Evolutionary conservation across 2,888 invertebrate species (phyloP), one percentile per base, ranked within the genome.

Genomic region (Ctena decussata): DNA sequence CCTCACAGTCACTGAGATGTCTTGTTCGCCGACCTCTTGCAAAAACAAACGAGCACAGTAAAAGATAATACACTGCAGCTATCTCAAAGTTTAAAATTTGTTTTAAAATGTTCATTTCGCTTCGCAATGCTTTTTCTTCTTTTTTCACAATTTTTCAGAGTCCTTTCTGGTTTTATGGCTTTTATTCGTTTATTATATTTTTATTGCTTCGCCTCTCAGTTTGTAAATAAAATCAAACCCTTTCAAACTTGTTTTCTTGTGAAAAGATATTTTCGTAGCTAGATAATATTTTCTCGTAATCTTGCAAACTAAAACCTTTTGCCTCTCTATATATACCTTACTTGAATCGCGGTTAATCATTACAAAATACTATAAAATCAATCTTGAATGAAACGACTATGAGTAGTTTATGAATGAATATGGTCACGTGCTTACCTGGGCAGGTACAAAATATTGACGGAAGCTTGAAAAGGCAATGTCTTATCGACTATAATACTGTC

Each of bases 331-430:
- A 35, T 65, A 65, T 65, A 65, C 35, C 35, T 35, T 35, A 65
- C 35, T 12, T 18, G 18, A 35, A 65, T 35, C 35, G 35, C 21
- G 65, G 65, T 65, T 65, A 65, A 65, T 65, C 65, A 65, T 65
- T 65, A 65, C 65, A 65, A 65, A 65, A 65, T 65, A 65, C 65
- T 65, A 65, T 65, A 65, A 65, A 65, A 65, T 65, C 65, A 65
- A 65, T 65, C 65, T 30, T 65, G 65, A 65, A 65, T 65, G 57
- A 46, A 46, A 46, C 46, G 21, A 8, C 18, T 3, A 46, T 46
- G 57, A 65, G 35, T 65, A 32, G 65, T 35, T 65, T 65, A 65
- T 65, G 65, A 65, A 65, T 65, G 65, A 65, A 65, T 35, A 35
- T 18, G 6, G 35, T 65, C 65, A 65, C 65, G 65, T 65, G 65